Evolutionary conservation across 2,797 vertebrate genomes (phyloP).

Genomic region (Phylloscopus collybita): DNA sequence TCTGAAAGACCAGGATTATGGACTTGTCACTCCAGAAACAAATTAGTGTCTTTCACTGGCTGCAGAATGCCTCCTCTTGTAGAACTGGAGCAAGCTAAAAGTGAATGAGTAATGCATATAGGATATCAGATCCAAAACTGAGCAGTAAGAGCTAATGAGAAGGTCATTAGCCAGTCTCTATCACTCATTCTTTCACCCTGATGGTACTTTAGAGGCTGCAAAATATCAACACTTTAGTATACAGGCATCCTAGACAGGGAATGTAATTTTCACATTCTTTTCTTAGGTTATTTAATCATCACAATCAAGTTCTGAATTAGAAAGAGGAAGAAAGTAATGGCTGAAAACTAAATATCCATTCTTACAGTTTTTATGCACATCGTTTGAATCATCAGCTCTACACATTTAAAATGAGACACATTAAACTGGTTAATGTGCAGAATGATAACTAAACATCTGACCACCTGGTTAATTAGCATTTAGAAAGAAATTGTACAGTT

Average conservation of each 20-base stretch:
- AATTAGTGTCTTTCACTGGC: background rate
- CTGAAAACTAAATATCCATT: background rate
- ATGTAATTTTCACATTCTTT: background rate
- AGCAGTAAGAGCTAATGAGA: background rate
- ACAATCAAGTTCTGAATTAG: background rate
- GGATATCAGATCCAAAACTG: background rate
- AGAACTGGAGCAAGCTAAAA: background rate
- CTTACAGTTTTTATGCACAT: background rate
- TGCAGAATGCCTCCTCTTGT: background rate
- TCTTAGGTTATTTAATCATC: background rate
- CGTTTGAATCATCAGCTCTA: background rate
- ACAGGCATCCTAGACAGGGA: background rate
- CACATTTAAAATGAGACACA: slow-evolving; percentile 34
- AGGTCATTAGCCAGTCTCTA: background rate
- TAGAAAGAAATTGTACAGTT: slow-evolving; percentile 53
- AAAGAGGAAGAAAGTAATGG: background rate
- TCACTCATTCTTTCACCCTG: background rate
- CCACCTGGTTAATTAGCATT: slow-evolving; percentile 57
- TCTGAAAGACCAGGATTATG: background rate
- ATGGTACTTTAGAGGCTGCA: background rate
- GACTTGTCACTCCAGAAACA: background rate
- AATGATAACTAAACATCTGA: slow-evolving; percentile 53
- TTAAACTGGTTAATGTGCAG: slow-evolving; percentile 42
- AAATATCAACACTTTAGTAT: background rate
- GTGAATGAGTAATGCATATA: background rate